phyloP scores from a whole-genome alignment of 2,797 vertebrate genomes.

The Tolypeutes matacus region DNA sequence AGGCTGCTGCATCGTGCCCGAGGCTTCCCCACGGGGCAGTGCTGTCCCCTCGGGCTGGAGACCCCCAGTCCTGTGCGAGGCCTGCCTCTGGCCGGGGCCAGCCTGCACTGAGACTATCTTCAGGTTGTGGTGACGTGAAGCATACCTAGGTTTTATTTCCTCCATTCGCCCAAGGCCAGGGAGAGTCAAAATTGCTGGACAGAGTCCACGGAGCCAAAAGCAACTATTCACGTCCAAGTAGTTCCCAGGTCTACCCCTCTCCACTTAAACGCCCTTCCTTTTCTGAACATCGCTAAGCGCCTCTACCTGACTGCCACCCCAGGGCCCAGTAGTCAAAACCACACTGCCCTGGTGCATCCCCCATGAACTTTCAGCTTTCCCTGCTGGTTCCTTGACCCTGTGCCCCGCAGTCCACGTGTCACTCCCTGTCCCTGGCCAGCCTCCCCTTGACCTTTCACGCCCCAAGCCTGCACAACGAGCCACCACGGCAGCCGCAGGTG shows the following conservation, averaged over 20 bases:
- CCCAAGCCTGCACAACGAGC: accelerated
- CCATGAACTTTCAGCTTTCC: accelerated
- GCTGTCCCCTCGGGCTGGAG: not conserved
- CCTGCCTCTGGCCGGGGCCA: accelerated
- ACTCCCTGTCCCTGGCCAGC: too few relatives aligned
- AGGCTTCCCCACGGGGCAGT: too few relatives aligned
- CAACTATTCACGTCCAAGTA: not conserved
- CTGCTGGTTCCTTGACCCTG: not conserved
- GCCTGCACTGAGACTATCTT: not conserved
- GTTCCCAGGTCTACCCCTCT: not conserved
- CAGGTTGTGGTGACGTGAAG: not conserved
- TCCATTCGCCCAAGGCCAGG: not conserved
- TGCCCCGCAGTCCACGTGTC: too few relatives aligned
- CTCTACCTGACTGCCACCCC: not conserved
- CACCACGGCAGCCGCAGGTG: accelerated
- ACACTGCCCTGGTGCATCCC: accelerated
- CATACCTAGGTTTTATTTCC: not conserved
- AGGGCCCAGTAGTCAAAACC: accelerated
- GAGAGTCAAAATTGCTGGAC: not conserved
- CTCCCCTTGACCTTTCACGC: accelerated
- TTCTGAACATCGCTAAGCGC: too few relatives aligned
- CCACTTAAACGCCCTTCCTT: not conserved
- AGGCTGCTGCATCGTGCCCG: too few relatives aligned
- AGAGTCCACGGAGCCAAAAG: not conserved
- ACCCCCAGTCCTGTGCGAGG: too few relatives aligned